Conservation (phyloP, 35 echinoderm and acorn worm genomes). For the Amphiura filiformis region DNA sequence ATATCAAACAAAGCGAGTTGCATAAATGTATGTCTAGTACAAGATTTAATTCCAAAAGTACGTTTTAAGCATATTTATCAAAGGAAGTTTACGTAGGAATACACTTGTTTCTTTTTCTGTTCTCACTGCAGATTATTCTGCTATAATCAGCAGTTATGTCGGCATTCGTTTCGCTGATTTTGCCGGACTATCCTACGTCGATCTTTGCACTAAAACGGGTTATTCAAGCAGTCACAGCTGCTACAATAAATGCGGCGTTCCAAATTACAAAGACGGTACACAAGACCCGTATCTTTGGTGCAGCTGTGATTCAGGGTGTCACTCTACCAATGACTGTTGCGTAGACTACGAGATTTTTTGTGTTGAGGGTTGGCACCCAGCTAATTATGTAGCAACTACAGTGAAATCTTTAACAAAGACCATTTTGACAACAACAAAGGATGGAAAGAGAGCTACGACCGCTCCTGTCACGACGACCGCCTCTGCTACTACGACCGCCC, state of each 20-base stretch:
- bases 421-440: no score
- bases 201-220: background rate
- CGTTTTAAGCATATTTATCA: no score
- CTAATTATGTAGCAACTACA: no score
- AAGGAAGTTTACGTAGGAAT: no score
- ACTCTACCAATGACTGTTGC: background rate
- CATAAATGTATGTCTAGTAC: no score
- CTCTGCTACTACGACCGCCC: no score
- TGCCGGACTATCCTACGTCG: background rate
- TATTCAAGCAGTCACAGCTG: background rate
- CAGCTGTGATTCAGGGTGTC: background rate
- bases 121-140: background rate
- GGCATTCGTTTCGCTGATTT: background rate
- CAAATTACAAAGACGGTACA: background rate
- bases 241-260: background rate
- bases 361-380: background rate
- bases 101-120: background rate
- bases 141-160: background rate
- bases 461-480: no score
- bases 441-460: no score
- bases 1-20: no score
- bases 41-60: no score
- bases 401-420: no score
- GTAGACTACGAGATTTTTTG: background rate
- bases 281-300: background rate